A percentile compares a stretch with the other conserved stretches of the same genome.
Evolutionary conservation across 1,140 invertebrate species (phyloP).

Genomic region (Neuroterus valhalla): DNA sequence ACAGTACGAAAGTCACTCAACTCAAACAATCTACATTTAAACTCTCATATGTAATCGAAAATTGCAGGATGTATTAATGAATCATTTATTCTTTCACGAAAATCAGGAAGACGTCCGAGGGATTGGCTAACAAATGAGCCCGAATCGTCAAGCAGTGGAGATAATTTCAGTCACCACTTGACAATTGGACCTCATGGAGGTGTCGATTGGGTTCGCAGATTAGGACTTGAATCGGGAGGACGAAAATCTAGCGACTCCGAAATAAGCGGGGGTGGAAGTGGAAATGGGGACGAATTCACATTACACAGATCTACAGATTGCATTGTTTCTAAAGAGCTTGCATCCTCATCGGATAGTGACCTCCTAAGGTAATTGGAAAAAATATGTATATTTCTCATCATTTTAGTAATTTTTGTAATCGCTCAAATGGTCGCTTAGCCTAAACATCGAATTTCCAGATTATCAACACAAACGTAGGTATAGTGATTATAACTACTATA

Average conservation of each 20-base stretch:
- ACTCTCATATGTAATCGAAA: background rate
- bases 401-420: constrained; percentile 12
- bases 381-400: background rate
- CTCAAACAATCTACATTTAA: too few species aligned
- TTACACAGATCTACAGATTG: constrained; percentile 82
- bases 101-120: constrained; percentile 64
- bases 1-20: too few species aligned
- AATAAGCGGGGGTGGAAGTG: constrained; percentile 69
- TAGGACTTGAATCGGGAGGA: constrained; percentile 68
- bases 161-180: constrained; percentile 75
- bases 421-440: too few species aligned
- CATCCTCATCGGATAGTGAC: constrained; percentile 79
- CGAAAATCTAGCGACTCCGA: constrained; percentile 75
- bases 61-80: background rate
- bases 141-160: constrained; percentile 65
- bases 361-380: constrained; percentile 71
- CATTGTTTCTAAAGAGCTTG: constrained; percentile 78
- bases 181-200: constrained; percentile 80
- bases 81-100: background rate
- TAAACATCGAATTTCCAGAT: too few species aligned
- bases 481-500: too few species aligned
- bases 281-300: constrained; percentile 72
- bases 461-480: too few species aligned
- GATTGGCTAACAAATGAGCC: constrained; percentile 67
- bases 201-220: constrained; percentile 79